Base-by-base conservation (phyloP, 2,888 invertebrate genomes). In the Brenthis ino region DNA sequence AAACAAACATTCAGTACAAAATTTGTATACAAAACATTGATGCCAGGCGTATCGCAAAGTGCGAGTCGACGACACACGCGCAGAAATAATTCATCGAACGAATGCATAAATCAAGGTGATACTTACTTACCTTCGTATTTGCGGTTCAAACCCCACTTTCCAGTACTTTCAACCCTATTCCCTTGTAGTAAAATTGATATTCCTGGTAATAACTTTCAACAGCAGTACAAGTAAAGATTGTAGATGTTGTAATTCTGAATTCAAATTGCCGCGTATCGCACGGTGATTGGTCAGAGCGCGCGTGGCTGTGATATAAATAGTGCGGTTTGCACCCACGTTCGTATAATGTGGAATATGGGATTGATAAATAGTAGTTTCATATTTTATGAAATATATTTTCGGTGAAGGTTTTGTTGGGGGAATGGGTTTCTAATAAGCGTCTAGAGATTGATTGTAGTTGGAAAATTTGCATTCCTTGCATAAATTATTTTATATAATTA, bases 251-350 rank as follows among this genome's bases (percentile, higher is more conserved):
- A 80, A 85, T 88, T 88, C 85, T 85, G 84, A 91, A 89, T 90
- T 89, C 89, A 89, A 90, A 91, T 89, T 87, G 89, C 85, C 83
- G 84, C 84, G 82, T 88, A 90, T 90, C 87, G 83, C 81, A 82
- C 85, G 84, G 88, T 87, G 91, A 91, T 92, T 90, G 91, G 91
- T 88, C 89, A 85, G 91, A 84, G 86, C 86, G 84, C 87, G 85
- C 87, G 86, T 84, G 87, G 87, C 85, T 80, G 80, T 81, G 88
- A 87, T 90, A 91, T 88, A 90, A 91, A 91, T 91, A 88, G 91
- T 88, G 91, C 80, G 91, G 91, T 90, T 80, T 77, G 83, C 76
- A 82, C 82, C 80, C 81, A 77, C 79, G 86, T 76, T 84, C 69
- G 84, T 72, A 76, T 85, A 84, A 80, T 84, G 81, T 88, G 88